Conservation (phyloP, 2,888 invertebrate species). For the Parapristionchus giblindavisi region DNA sequence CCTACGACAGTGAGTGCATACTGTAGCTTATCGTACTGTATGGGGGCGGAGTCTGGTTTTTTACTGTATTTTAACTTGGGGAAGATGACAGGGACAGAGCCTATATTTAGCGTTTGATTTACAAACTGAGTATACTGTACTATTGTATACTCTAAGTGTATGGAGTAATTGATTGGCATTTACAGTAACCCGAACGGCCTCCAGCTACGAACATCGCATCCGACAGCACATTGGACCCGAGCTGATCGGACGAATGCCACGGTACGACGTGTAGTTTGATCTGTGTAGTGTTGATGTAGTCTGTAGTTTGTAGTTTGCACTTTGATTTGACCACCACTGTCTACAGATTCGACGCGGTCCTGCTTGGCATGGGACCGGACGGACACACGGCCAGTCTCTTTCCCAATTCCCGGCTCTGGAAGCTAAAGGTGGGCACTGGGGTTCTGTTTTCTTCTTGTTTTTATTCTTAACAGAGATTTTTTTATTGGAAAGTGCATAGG, state of each 20-base stretch:
- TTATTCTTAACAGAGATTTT: too few relatives aligned
- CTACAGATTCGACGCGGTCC: conserved; percentile 30
- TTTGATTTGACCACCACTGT: too few relatives aligned
- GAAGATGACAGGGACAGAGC: too few relatives aligned
- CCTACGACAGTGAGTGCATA: conserved; percentile 16
- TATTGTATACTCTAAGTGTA: too few relatives aligned
- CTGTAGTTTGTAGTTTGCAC: too few relatives aligned
- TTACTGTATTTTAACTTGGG: too few relatives aligned
- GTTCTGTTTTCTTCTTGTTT: too few relatives aligned
- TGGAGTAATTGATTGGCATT: background rate
- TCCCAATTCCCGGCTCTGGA: conserved; percentile 76
- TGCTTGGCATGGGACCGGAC: conserved; percentile 96
- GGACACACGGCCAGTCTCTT: conserved; percentile 93
- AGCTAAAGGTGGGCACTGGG: conserved; percentile 20
- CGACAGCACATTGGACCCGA: conserved; percentile 33
- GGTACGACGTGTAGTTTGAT: background rate
- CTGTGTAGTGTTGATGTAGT: background rate
- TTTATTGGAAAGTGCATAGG: too few relatives aligned
- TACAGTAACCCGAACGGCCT: conserved; percentile 23
- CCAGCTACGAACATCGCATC: conserved; percentile 17
- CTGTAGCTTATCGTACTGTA: too few relatives aligned
- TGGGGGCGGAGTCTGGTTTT: too few relatives aligned
- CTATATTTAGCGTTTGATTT: too few relatives aligned
- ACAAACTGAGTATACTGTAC: too few relatives aligned
- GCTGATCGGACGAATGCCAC: conserved; percentile 31